Percentiles rank a stretch among this genome's conserved stretches.
These are phyloP conservation scores for Callyntrura guangdongensis DNA, from an alignment of 2,888 invertebrate species.

Conservation along the genomic window DNA sequence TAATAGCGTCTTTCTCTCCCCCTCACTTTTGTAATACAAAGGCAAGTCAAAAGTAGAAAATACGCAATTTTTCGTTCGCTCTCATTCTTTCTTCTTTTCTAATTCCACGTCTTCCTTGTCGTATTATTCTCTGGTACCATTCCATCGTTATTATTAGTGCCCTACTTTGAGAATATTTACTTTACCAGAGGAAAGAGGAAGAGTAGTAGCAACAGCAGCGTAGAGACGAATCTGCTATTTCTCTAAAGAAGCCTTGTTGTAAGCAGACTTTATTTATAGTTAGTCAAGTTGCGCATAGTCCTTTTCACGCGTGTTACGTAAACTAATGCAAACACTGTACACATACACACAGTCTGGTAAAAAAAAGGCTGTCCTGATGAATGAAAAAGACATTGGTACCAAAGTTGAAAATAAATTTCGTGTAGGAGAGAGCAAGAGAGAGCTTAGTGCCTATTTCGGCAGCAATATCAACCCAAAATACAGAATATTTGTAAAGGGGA, in stretches of 20 bases:
- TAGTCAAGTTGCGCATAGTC: constrained; percentile 6
- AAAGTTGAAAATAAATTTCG: constrained; percentile 60
- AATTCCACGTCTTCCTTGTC: constrained; percentile 19
- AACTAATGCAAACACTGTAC: constrained; percentile 18
- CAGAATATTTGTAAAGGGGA: not conserved
- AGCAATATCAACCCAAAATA: constrained; percentile 27
- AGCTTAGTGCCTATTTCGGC: not conserved
- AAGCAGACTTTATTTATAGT: constrained; percentile 4
- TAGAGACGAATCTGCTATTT: constrained; percentile 18
- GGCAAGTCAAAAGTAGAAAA: constrained; percentile 48
- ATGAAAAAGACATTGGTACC: constrained; percentile 22
- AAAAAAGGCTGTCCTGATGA: not conserved
- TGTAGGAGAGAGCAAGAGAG: not conserved
- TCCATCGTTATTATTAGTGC: constrained; percentile 55
- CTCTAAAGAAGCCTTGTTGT: not conserved
- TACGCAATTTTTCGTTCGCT: constrained; percentile 40
- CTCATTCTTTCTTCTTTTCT: not conserved
- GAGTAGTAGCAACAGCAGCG: constrained; percentile 8
- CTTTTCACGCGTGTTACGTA: not conserved
- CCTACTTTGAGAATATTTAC: constrained; percentile 55
- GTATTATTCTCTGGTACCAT: constrained; percentile 44
- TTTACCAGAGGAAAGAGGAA: not conserved
- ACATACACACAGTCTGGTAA: not conserved
- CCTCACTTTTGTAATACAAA: not conserved
- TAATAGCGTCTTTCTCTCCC: not conserved